A percentile compares a stretch with the other conserved stretches of the same genome.
These are phyloP conservation scores for Hemichromis elongatus DNA, from an alignment of 2,113 vertebrate species.

Conservation along the genomic window DNA sequence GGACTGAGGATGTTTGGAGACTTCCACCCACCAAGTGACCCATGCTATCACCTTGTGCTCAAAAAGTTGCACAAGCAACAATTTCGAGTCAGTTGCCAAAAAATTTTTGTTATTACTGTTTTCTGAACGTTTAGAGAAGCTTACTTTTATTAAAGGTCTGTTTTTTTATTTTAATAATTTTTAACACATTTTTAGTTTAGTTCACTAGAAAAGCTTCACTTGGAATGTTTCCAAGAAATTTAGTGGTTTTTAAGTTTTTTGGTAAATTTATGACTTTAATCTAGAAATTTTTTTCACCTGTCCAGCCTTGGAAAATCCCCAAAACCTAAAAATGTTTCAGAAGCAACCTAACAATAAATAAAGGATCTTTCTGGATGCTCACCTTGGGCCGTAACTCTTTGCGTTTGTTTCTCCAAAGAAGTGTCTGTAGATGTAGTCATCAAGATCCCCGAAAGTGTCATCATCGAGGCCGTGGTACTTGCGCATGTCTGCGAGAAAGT, in stretches of 20 bases:
- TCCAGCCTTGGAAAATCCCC: background rate
- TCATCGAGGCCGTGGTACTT: constrained; percentile 77
- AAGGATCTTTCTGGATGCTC: constrained; percentile 4
- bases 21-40: background rate
- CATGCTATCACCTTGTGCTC: background rate
- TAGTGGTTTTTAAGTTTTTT: background rate
- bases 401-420: constrained; percentile 82
- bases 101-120: background rate
- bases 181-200: background rate
- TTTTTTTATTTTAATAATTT: background rate
- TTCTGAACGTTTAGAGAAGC: background rate
- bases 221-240: background rate
- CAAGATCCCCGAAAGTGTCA: constrained; percentile 83
- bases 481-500: constrained; percentile 85
- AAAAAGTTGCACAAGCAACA: background rate
- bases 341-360: background rate
- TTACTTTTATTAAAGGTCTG: background rate
- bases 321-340: background rate
- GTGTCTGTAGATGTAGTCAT: constrained; percentile 86
- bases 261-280: background rate
- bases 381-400: constrained; percentile 81
- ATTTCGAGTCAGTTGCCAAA: background rate
- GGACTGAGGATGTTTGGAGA: background rate
- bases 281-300: background rate
- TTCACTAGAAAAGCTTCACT: background rate